phyloP scores from a whole-genome alignment of 2,888 invertebrate species.

The Philaethria dido region DNA sequence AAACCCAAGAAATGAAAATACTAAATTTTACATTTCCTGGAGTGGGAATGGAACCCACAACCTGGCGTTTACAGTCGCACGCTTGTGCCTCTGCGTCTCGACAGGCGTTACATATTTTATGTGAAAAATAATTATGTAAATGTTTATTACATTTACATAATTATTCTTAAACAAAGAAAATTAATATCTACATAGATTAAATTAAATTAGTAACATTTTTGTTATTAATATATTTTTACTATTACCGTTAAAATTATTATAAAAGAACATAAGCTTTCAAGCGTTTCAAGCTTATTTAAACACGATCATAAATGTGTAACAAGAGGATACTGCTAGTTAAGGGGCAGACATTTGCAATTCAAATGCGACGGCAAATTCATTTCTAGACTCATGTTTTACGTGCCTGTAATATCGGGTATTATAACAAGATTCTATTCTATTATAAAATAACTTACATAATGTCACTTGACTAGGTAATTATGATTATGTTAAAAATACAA shows the following conservation, averaged over 20 bases:
- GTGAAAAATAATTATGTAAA: too few relatives aligned
- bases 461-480: neutral
- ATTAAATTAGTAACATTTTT: neutral
- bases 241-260: neutral
- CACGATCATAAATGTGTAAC: slow-evolving; percentile 14
- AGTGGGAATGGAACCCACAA: too few relatives aligned
- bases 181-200: neutral
- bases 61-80: too few relatives aligned
- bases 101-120: too few relatives aligned
- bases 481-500: neutral
- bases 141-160: too few relatives aligned
- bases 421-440: slow-evolving; percentile 9
- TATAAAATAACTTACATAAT: neutral
- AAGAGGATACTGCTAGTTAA: slow-evolving; percentile 2
- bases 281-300: neutral
- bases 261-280: neutral
- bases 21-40: too few relatives aligned
- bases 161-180: too few relatives aligned
- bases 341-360: slow-evolving; percentile 17
- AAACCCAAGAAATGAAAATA: too few relatives aligned
- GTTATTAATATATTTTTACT: neutral
- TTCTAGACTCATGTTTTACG: slow-evolving; percentile 20
- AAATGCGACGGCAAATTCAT: slow-evolving; percentile 19
- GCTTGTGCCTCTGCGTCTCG: too few relatives aligned
- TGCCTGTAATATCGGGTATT: slow-evolving; percentile 15